These are phyloP conservation scores for Hipparchia semele DNA, from an alignment of 2,888 invertebrate genomes.

Conservation along the genomic window DNA sequence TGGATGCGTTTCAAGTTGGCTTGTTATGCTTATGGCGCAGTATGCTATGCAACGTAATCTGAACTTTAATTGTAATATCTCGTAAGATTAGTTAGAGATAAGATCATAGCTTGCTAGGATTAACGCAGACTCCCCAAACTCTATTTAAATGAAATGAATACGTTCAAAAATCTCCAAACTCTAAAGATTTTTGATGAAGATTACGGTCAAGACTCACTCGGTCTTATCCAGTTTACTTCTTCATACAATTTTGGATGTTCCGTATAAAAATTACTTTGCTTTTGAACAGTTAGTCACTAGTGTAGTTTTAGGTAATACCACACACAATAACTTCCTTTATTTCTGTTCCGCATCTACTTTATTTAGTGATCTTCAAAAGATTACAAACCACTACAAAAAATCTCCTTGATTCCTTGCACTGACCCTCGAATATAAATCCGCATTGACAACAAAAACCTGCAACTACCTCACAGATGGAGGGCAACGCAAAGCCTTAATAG, in stretches of 20 bases:
- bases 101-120: too few species aligned
- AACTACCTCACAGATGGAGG: constrained; percentile 6
- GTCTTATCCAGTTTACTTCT: background rate
- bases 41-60: too few species aligned
- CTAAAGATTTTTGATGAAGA: background rate
- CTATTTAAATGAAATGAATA: too few species aligned
- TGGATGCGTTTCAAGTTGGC: too few species aligned
- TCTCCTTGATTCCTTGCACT: constrained; percentile 9
- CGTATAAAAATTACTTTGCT: too few species aligned
- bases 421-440: constrained; percentile 18
- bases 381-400: constrained; percentile 1
- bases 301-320: background rate
- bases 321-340: background rate
- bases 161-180: background rate
- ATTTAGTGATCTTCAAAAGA: background rate
- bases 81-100: too few species aligned
- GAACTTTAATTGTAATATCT: too few species aligned
- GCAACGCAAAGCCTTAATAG: background rate
- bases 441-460: constrained; percentile 4
- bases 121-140: too few species aligned
- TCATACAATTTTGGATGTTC: background rate
- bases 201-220: background rate
- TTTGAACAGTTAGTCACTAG: too few species aligned
- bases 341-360: background rate
- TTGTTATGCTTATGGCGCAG: too few species aligned